Percentiles rank a stretch among this genome's conserved stretches.
Evolutionary conservation across 2,797 vertebrate species (phyloP).

Genomic region (Limosa lapponica): DNA sequence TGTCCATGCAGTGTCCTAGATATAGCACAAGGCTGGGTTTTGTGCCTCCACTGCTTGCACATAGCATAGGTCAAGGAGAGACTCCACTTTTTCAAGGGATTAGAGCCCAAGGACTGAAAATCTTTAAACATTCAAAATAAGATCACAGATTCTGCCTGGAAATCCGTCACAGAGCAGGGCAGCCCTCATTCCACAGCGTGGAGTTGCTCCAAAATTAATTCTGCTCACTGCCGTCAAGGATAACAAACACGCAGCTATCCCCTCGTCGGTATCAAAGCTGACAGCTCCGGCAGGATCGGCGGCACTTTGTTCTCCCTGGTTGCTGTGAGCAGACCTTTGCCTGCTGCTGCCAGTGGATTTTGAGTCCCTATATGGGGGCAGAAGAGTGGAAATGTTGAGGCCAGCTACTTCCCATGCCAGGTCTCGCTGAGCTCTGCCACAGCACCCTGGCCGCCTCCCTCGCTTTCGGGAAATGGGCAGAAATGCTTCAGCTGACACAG

Average conservation of each 20-base stretch:
- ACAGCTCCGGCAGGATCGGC: not conserved
- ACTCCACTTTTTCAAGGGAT: not conserved
- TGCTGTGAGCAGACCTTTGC: not conserved
- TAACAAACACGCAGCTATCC: not conserved
- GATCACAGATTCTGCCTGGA: not conserved
- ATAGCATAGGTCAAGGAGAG: not conserved
- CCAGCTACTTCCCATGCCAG: not conserved
- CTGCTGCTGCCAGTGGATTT: not conserved
- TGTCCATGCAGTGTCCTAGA: not conserved
- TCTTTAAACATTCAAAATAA: not conserved
- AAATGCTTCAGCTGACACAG: not conserved
- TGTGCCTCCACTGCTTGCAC: not conserved
- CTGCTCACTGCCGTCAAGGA: not conserved
- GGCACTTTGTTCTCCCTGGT: not conserved
- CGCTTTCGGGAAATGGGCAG: not conserved
- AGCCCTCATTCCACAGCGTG: not conserved
- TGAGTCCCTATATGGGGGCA: not conserved
- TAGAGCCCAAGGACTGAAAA: not conserved
- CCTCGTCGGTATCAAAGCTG: not conserved
- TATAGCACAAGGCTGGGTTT: not conserved
- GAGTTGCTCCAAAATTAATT: slow-evolving; percentile 20
- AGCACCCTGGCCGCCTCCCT: not conserved
- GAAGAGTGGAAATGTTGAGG: not conserved
- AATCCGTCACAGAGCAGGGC: not conserved
- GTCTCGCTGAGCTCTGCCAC: not conserved